Evolutionary conservation across 2,888 invertebrate genomes (phyloP).

Genomic region (Lasioglossum villosulum): DNA sequence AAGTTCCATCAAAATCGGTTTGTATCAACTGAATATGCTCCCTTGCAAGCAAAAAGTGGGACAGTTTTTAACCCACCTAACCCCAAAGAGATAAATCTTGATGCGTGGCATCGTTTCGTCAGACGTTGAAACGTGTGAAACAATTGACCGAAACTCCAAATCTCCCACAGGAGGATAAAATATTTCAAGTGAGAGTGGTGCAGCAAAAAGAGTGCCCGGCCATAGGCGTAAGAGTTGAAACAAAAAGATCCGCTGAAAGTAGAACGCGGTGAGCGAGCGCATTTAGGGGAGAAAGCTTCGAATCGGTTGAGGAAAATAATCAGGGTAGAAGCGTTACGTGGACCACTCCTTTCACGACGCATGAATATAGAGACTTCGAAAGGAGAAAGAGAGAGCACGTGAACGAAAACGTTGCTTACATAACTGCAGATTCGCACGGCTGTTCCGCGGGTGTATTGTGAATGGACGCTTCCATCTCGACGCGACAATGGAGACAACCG

Average conservation of each 20-base stretch:
- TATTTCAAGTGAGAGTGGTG: not conserved
- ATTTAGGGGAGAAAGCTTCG: not conserved
- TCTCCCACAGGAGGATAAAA: not conserved
- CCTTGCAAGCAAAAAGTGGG: too few relatives aligned
- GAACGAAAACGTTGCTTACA: constrained; percentile 23
- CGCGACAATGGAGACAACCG: constrained; percentile 45
- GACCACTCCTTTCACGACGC: not conserved
- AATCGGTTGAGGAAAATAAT: constrained; percentile 13
- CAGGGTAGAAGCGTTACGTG: constrained; percentile 1
- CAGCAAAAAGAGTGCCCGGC: not conserved
- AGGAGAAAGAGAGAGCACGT: not conserved
- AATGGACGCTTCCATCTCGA: constrained; percentile 31
- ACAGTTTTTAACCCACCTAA: too few relatives aligned
- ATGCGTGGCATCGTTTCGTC: not conserved
- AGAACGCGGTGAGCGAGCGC: not conserved
- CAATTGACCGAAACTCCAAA: not conserved
- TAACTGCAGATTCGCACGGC: not conserved
- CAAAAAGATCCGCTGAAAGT: not conserved
- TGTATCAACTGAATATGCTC: too few relatives aligned
- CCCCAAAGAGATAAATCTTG: too few relatives aligned
- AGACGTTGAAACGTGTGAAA: not conserved
- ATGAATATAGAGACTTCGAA: not conserved
- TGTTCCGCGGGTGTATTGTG: constrained; percentile 33
- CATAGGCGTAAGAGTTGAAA: not conserved
- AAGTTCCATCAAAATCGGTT: too few relatives aligned